Base-by-base conservation (phyloP, 2,888 invertebrate genomes). In the Bursaphelenchus okinawaensis region DNA sequence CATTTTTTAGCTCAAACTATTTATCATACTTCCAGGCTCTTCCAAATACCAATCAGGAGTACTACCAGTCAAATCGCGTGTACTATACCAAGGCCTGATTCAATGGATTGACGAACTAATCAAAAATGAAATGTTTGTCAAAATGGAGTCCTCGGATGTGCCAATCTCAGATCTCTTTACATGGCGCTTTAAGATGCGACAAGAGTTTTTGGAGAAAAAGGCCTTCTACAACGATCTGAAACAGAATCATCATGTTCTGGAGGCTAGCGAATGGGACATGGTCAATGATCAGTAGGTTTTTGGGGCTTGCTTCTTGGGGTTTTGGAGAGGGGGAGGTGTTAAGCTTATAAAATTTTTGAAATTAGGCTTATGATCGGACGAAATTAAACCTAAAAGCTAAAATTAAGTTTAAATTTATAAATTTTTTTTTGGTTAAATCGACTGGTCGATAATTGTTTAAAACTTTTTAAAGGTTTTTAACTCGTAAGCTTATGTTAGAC, bases 151-250 rank as follows among this genome's bases (percentile, higher is more conserved):
- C 57, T 50, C 16, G 52, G 9, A n/a, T 31, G 51, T 12, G 24
- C 19, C 50, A 19, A 59, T 19, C 60, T 56, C n/a, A 56, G 23
- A 26, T 4, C 6, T n/a, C n/a, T 40, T 59, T 16, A 50, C 29
- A 7, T 59, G 60, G 60, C 60, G 51, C 1, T 20, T 20, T 20
- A 23, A 26, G 8, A 59, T 59, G 8, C 75, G 79, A 52, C 57
- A 70, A 16, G 78, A 79, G 60, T 76, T 77, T 65, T 68, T 79
- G 59, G 75, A 77, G 68, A 67, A 75, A 27, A 72, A 77, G 0
- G 63, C 62, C 9, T 27, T 67, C 54, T 69, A 62, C 57, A 51
- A 23, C n/a, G 70, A 71, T 20, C 58, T 69, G 26, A 31, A 52
- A 16, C 40, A 63, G n/a, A 55, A 57, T 29, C 31, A 31, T 9